Conservation (phyloP, 92 coral and sea anemone genomes). For the Porites rus region DNA sequence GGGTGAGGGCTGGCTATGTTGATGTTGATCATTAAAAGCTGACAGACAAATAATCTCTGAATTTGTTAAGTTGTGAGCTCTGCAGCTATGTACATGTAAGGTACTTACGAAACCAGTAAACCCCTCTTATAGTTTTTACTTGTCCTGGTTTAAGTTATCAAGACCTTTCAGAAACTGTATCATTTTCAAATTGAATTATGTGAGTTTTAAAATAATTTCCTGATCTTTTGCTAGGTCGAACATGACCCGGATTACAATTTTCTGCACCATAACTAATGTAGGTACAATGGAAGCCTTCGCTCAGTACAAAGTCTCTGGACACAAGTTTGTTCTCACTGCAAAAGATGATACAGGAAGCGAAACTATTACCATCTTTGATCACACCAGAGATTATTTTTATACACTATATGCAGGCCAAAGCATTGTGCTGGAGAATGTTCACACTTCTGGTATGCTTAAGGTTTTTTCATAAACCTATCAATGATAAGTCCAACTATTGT, state of each 20-base stretch:
- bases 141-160: too few relatives aligned
- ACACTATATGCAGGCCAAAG: slow-evolving; percentile 84
- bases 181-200: too few relatives aligned
- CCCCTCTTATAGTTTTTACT: too few relatives aligned
- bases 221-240: slow-evolving; percentile 37
- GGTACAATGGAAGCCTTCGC: slow-evolving; percentile 56
- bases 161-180: too few relatives aligned
- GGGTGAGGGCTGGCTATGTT: too few relatives aligned
- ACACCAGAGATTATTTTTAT: slow-evolving; percentile 49
- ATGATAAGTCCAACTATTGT: background rate
- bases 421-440: slow-evolving; percentile 78
- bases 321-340: slow-evolving; percentile 62
- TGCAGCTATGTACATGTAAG: too few relatives aligned
- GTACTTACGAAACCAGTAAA: too few relatives aligned
- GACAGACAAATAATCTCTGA: too few relatives aligned
- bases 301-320: slow-evolving; percentile 58
- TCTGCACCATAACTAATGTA: slow-evolving; percentile 64
- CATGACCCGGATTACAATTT: slow-evolving; percentile 81
- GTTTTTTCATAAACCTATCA: background rate
- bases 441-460: slow-evolving; percentile 54
- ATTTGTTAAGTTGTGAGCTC: too few relatives aligned
- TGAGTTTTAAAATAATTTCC: too few relatives aligned
- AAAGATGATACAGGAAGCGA: slow-evolving; percentile 72
- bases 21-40: too few relatives aligned
- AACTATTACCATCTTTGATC: slow-evolving; percentile 69